Percentiles rank a stretch among this genome's conserved stretches.
These are phyloP conservation scores for Calypte anna DNA, from an alignment of 2,113 vertebrate species.

Conservation along the genomic window DNA sequence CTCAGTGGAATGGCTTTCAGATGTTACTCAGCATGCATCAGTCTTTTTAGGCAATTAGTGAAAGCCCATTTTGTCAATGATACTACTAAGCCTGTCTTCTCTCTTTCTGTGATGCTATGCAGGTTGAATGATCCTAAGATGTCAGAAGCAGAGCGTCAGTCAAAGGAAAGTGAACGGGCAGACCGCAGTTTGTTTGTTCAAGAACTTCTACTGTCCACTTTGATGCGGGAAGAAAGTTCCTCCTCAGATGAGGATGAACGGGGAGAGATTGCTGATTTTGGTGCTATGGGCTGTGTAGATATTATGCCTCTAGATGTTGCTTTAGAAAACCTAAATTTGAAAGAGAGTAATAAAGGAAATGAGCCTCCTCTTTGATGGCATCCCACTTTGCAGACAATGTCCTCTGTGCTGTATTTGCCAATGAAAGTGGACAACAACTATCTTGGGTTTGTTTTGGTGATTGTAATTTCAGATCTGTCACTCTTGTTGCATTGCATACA, in stretches of 20 bases:
- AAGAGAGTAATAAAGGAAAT: too few relatives aligned
- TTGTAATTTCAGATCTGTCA: constrained; percentile 99
- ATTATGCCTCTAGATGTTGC: too few relatives aligned
- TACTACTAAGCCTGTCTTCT: constrained; percentile 13
- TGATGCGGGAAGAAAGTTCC: constrained; percentile 94
- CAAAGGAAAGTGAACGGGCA: constrained; percentile 90
- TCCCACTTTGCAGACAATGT: constrained; percentile 95
- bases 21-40: background rate
- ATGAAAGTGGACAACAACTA: constrained; percentile 95
- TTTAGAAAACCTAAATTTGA: too few relatives aligned
- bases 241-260: too few relatives aligned
- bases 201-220: constrained; percentile 94
- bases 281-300: too few relatives aligned
- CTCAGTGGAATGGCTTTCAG: constrained; percentile 12
- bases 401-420: constrained; percentile 99
- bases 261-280: too few relatives aligned
- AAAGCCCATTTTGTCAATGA: constrained; percentile 12
- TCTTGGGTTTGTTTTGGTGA: constrained; percentile 93
- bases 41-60: constrained; percentile 2
- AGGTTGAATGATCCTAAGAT: constrained; percentile 97
- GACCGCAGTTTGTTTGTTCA: constrained; percentile 96
- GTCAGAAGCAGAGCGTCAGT: constrained; percentile 93
- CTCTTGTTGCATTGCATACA: constrained; percentile 99
- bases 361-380: constrained; percentile 98
- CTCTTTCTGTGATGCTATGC: constrained; percentile 27